Evolutionary conservation across 2,113 vertebrate genomes (phyloP), one percentile per base, ranked within the genome.

Genomic region (Eclectus roratus): DNA sequence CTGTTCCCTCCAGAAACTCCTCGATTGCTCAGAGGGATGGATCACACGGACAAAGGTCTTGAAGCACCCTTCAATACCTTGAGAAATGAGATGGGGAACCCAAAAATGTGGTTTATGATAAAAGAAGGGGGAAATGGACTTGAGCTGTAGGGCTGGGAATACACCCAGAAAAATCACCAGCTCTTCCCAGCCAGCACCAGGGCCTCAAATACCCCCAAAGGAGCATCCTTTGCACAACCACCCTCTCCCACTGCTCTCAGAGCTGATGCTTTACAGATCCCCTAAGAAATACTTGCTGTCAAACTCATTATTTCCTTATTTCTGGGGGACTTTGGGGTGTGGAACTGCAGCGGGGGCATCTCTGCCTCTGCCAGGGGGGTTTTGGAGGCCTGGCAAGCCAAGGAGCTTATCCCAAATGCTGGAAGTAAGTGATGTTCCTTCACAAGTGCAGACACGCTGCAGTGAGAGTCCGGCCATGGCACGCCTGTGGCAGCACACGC

Each of bases 361-460:
- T 28, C 37, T 43, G 58, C 33, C 41, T 24, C 56, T 35, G 33
- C 21, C 44, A 43, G 24, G 37, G 41, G 44, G 44, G 15, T 28
- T 56, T 20, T 37, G 3, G 16, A 61, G 35, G 18, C 37, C 61
- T 23, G 65, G 6, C 5, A 33, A 52, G n/a, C 29, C 33, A 4
- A 77, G 44, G 41, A 19, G 25, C 31, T 41, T 17, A 21, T 37
- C 69, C 64, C 5, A 53, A 50, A 16, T 0, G n/a, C 89, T 11
- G 65, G 19, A 39, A 47, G 60, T 17, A 6, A 31, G 23, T 33
- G 0, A 0, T 21, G 58, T 58, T 69, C 31, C 69, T 24, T 23
- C 10, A 0, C 2, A 16, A 14, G 66, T 0, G n/a, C 25, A 0
- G 3, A 2, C 0, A 0, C 2, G 0, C 65, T 1, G 37, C 8